phyloP scores from a whole-genome alignment of 2,113 vertebrate genomes.

The Thymallus thymallus region DNA sequence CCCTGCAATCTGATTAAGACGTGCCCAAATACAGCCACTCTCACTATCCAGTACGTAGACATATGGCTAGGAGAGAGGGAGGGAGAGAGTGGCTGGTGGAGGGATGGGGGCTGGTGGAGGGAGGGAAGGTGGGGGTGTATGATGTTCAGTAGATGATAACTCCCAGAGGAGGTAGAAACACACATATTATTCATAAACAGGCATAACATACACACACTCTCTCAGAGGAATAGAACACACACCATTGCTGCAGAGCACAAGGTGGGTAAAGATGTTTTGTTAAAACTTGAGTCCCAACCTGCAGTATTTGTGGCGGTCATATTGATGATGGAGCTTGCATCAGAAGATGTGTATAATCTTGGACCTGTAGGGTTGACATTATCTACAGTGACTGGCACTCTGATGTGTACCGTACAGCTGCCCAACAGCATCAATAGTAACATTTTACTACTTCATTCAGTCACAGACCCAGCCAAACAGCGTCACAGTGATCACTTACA shows the following conservation, averaged over 20 bases:
- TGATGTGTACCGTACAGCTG: neutral
- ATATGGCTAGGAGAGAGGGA: conserved; percentile 14
- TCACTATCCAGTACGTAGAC: conserved; percentile 11
- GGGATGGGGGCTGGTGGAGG: too few relatives aligned
- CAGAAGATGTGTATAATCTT: neutral
- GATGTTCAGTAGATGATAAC: too few relatives aligned
- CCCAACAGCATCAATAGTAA: neutral
- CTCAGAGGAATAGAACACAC: too few relatives aligned
- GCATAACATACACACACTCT: too few relatives aligned
- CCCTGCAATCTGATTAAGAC: conserved; percentile 28
- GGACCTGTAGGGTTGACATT: neutral
- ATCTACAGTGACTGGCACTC: neutral
- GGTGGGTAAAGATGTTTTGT: too few relatives aligned
- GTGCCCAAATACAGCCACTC: conserved; percentile 23
- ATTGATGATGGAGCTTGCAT: neutral
- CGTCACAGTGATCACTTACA: neutral
- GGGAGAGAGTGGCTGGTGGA: too few relatives aligned
- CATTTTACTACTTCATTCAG: neutral
- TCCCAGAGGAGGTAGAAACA: too few relatives aligned
- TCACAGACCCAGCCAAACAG: neutral
- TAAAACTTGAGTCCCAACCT: neutral
- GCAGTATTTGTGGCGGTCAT: neutral
- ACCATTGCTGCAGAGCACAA: too few relatives aligned
- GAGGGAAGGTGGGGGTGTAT: too few relatives aligned
- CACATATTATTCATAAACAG: too few relatives aligned